Conservation (phyloP, 2,888 invertebrate species). For the Kuschelorhynchus macadamiae region DNA sequence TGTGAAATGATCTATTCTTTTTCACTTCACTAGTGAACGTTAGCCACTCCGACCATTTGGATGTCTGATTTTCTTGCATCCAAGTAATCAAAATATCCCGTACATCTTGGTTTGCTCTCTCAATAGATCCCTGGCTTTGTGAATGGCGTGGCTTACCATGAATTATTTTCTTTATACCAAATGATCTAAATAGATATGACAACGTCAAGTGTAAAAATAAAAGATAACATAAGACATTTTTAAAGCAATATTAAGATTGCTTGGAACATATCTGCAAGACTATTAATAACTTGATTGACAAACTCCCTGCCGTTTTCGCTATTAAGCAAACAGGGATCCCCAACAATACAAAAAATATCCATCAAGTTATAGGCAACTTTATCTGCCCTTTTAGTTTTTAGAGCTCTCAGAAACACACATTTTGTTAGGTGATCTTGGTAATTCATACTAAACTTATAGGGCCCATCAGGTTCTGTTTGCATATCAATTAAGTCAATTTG, state of each 20-base stretch:
- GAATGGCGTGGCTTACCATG: constrained; percentile 45
- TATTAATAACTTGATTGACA: constrained; percentile 35
- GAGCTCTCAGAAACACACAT: constrained; percentile 60
- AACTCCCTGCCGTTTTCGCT: constrained; percentile 55
- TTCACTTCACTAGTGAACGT: too few species aligned
- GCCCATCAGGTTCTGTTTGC: constrained; percentile 59
- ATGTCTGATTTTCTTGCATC: too few species aligned
- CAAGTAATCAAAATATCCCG: too few species aligned
- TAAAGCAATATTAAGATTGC: too few species aligned
- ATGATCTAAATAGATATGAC: too few species aligned
- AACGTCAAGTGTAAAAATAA: too few species aligned
- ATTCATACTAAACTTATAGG: constrained; percentile 62
- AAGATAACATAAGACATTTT: too few species aligned
- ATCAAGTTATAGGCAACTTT: constrained; percentile 58
- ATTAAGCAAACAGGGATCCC: constrained; percentile 61
- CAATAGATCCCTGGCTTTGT: constrained; percentile 33
- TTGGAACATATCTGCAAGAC: constrained; percentile 37
- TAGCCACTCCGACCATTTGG: too few species aligned
- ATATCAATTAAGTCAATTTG: constrained; percentile 56
- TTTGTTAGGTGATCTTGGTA: constrained; percentile 64
- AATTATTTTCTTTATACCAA: too few species aligned
- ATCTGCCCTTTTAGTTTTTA: constrained; percentile 59
- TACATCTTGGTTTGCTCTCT: too few species aligned
- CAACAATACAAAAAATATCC: constrained; percentile 63
- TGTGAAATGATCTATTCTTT: too few species aligned